Base-by-base conservation (phyloP, 2,888 invertebrate species). In the Lypha dubia region DNA sequence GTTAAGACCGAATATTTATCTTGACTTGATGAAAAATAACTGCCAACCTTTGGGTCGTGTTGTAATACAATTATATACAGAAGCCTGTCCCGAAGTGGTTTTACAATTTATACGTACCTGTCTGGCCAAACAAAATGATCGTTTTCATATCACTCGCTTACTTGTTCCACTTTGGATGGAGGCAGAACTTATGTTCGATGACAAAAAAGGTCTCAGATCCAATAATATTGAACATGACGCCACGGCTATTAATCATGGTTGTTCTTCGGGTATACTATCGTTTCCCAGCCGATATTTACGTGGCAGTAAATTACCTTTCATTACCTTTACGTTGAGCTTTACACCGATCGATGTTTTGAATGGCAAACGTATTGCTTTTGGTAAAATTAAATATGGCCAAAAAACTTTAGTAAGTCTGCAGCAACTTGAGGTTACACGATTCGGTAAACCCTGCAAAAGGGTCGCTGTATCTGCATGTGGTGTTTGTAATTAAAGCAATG, bases 321-420 rank as follows among this genome's bases (percentile, higher is more conserved):
- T 91, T 3, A 88, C 88, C 53, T 92, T 92, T 32, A 89, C 90
- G 13, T 87, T 92, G 22, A 92, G 91, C 75, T 92, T 92, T 56
- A 89, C 90, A 73, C 90, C 91, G 7, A 67, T 92, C 28, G 88
- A 89, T 20, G 88, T 89, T 7, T 62, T 92, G 17, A 91, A 92
- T 86, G 92, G 91, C 11, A 89, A 90, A 63, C 88, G 91, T 0
- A 88, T 91, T 32, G 92, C 91, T 1, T 91, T 92, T 46, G 92
- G 92, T 13, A 88, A 89, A 70, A 88, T 92, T 0, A 86, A 89
- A 20, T 88, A 88, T 71, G 92, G 92, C 1, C 63, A 89, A n/a
- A 87, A 87, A 58, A 80, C 90, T 8, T 83, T 92, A 41, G 87
- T 89, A 9, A 85, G 84, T 2, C 86, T 92, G 13, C 89, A 91